These are phyloP conservation scores for Nesidiocoris tenuis DNA, from an alignment of 2,888 invertebrate genomes.

Conservation along the genomic window DNA sequence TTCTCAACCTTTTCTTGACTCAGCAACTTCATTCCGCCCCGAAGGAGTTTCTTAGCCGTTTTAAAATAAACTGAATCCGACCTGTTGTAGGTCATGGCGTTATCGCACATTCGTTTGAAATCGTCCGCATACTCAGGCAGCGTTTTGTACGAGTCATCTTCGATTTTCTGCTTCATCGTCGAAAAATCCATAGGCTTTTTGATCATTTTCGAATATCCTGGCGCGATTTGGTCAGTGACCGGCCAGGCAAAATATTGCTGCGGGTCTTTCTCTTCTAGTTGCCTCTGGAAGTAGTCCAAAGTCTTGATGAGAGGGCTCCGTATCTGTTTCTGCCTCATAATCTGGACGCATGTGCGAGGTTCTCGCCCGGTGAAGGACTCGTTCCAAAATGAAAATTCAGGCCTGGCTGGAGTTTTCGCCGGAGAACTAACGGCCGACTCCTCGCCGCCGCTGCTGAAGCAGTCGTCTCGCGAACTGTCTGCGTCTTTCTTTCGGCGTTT, in stretches of 20 bases:
- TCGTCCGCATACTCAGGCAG: conserved; percentile 78
- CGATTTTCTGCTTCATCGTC: conserved; percentile 91
- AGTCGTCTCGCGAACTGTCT: not conserved
- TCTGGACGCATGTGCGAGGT: conserved; percentile 75
- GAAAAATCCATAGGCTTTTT: conserved; percentile 94
- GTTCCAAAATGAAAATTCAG: not conserved
- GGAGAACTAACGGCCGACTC: not conserved
- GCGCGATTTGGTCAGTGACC: conserved; percentile 94
- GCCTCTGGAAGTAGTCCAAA: conserved; percentile 73
- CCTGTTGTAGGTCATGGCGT: conserved; percentile 96
- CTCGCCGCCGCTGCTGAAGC: not conserved
- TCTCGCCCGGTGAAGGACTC: conserved; percentile 63
- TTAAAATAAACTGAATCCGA: conserved; percentile 95
- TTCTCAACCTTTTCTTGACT: conserved; percentile 79
- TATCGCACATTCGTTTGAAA: conserved; percentile 93
- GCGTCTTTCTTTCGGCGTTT: not conserved
- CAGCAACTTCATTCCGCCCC: conserved; percentile 81
- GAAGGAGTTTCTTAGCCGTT: conserved; percentile 83
- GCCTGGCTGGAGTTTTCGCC: not conserved
- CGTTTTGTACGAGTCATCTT: conserved; percentile 78
- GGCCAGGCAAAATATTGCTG: conserved; percentile 98
- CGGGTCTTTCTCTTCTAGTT: conserved; percentile 87
- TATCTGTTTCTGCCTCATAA: conserved; percentile 70
- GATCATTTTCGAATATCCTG: conserved; percentile 90
- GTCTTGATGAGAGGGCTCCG: conserved; percentile 76